Base-by-base conservation (phyloP, 2,113 vertebrate species). In the Rhinolophus ferrumequinum region DNA sequence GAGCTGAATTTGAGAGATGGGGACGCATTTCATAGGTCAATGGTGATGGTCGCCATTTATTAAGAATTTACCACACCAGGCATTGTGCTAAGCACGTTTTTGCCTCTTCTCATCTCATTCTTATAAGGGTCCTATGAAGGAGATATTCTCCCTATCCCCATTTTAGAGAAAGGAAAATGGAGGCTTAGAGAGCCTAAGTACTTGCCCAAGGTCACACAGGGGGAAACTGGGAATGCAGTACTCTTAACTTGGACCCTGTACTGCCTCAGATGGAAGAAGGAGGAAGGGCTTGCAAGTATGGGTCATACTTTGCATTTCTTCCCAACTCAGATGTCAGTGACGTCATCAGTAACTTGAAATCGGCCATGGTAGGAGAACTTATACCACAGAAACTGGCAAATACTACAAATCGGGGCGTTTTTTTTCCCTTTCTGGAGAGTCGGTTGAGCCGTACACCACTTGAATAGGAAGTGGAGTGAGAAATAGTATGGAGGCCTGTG, bases 51-150 rank as follows among this genome's bases (percentile, higher is more conserved):
- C 47, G 44, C 26, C 8, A 19, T 62, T 67, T 41, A 33, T 13
- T n/a, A 50, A 79, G 67, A 6, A 33, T 18, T 41, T 6, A 8
- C 24, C 38, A 0, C 24, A 50, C 67, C 26, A 60, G n/a, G 18
- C 9, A 3, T 0, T 2, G 24, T 26, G 19, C 64, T 28, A 21
- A 69, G 56, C 12, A 12, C 21, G 1, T 5, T 0, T 2, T 9
- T 30, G 16, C 18, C 41, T 35, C 69, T 18, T 79, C 75, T 86
- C 41, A 19, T 50, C 70, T 56, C 19, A 14, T 85, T 60, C 26
- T 88, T 50, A 38, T 11, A 38, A 18, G 16, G n/a, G 26, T 67
- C 28, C 35, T 26, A 2, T 4, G 24, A 26, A 62, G n/a, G 33
- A 19, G 18, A 21, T 26, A 33, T 6, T 47, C 30, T n/a, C 52